Base-by-base conservation (phyloP, 2,797 vertebrate species). In the Novumbra hubbsi region DNA sequence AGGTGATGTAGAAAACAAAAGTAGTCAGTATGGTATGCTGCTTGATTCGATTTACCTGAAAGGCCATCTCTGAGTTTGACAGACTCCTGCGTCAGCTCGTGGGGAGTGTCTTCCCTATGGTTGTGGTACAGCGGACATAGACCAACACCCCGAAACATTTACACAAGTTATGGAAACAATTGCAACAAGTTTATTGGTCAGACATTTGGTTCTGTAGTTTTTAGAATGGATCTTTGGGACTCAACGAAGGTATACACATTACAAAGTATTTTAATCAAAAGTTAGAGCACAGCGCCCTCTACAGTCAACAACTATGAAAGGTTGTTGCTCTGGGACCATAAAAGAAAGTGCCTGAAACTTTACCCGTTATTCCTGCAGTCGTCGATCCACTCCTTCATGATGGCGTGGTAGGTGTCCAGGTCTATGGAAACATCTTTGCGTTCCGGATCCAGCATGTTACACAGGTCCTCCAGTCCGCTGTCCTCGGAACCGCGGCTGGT, bases 331-430 rank as follows among this genome's bases (percentile, higher is more conserved):
- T 38, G 34, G 34, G 5, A 50, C 52, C n/a, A 0, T 55, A 55
- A 60, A 60, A 27, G 12, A 21, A 24, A 24, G 12, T 11, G 24
- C 19, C 12, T 11, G 12, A 8, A 21, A 11, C 11, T 24, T 60
- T 24, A 97, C 97, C 93, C 75, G 72, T 92, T 95, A 64, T 87
- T 95, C 75, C 93, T 92, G 52, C 91, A 91, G 87, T 92, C 93
- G 1, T 96, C 92, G 0, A 95, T 94, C 96, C 96, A 97, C 82
- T 97, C 94, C 83, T 86, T 95, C 95, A 96, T 94, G 75, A 95
- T 57, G 0, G 95, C 91, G 0, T 93, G 95, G 62, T 96, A 96
- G 0, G 95, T 96, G 83, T 94, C 93, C 84, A 98, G 86, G 80
- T 97, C 96, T 45, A 97, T 87, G 16, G 92, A 95, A 4, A 95